Evolutionary conservation across 2,888 invertebrate species (phyloP).

Genomic region (Cantharis rustica): DNA sequence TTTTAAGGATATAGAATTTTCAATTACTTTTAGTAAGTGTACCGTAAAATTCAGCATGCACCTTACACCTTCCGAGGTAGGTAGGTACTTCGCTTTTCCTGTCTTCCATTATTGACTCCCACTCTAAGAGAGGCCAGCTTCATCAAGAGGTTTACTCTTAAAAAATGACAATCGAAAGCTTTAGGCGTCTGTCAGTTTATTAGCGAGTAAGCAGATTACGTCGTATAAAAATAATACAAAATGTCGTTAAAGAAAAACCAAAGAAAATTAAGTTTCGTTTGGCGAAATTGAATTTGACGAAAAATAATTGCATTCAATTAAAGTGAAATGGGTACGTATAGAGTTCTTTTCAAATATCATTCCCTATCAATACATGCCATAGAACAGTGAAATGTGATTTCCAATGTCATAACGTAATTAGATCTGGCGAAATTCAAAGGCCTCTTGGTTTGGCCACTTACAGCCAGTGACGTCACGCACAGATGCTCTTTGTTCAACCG

Average conservation of each 20-base stretch:
- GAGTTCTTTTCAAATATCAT: slow-evolving; percentile 15
- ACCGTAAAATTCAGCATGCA: slow-evolving; percentile 24
- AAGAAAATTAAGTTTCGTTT: neutral
- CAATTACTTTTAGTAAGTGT: slow-evolving; percentile 28
- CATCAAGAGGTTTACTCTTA: neutral
- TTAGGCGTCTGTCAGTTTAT: neutral
- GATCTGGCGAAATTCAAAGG: slow-evolving; percentile 45
- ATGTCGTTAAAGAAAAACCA: neutral
- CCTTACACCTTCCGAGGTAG: slow-evolving; percentile 25
- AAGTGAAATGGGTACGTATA: slow-evolving; percentile 12
- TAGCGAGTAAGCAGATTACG: neutral
- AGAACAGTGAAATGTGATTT: slow-evolving; percentile 40
- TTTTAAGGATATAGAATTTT: slow-evolving; percentile 25
- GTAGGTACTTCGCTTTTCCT: slow-evolving; percentile 19
- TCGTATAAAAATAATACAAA: neutral
- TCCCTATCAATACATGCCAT: slow-evolving; percentile 30
- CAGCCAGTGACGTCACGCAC: slow-evolving; percentile 42
- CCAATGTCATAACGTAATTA: slow-evolving; percentile 43
- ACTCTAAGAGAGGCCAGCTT: neutral
- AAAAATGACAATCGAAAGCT: neutral
- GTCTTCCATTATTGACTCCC: neutral
- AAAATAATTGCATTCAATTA: slow-evolving; percentile 19
- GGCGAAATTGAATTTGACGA: neutral
- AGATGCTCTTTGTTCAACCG: slow-evolving; percentile 44
- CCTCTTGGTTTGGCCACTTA: slow-evolving; percentile 40